These are phyloP conservation scores for Semaprochilodus insignis DNA, from an alignment of 2,797 vertebrate species.

Conservation along the genomic window DNA sequence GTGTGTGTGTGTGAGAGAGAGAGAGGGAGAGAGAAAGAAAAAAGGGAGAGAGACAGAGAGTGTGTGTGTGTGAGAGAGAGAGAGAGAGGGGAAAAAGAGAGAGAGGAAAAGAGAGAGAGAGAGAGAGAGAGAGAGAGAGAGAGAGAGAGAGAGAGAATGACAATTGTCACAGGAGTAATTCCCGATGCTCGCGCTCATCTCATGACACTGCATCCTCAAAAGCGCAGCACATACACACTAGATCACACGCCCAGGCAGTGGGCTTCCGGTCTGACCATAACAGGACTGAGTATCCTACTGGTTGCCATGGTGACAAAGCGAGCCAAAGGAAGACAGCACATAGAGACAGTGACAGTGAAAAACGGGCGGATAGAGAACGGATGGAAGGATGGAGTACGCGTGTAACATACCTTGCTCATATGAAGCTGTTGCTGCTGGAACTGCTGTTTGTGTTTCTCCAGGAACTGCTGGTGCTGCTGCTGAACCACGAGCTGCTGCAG, in stretches of 20 bases:
- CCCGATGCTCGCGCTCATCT: constrained; percentile 45
- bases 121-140: not conserved
- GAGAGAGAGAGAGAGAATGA: not conserved
- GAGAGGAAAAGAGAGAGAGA: not conserved
- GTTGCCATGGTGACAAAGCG: constrained; percentile 74
- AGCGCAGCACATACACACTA: constrained; percentile 32
- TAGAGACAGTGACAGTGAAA: not conserved
- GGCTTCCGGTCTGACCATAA: constrained; percentile 69
- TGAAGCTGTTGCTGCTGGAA: constrained; percentile 97
- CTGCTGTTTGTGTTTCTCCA: constrained; percentile 99
- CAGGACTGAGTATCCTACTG: constrained; percentile 68
- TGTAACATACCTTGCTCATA: constrained; percentile 87
- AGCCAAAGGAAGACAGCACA: constrained; percentile 39
- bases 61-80: not conserved
- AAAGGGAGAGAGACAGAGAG: not conserved
- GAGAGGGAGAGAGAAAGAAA: not conserved
- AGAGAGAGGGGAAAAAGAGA: not conserved
- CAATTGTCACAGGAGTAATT: constrained; percentile 10
- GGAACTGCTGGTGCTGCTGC: constrained; percentile 99
- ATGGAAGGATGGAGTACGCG: not conserved
- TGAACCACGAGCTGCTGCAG: constrained; percentile 98
- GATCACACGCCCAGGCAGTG: constrained; percentile 47
- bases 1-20: not conserved
- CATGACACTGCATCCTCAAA: constrained; percentile 45
- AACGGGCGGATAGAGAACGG: constrained; percentile 2